phyloP scores from a whole-genome alignment of 2,888 invertebrate species.

The Amphiduros pacificus region DNA sequence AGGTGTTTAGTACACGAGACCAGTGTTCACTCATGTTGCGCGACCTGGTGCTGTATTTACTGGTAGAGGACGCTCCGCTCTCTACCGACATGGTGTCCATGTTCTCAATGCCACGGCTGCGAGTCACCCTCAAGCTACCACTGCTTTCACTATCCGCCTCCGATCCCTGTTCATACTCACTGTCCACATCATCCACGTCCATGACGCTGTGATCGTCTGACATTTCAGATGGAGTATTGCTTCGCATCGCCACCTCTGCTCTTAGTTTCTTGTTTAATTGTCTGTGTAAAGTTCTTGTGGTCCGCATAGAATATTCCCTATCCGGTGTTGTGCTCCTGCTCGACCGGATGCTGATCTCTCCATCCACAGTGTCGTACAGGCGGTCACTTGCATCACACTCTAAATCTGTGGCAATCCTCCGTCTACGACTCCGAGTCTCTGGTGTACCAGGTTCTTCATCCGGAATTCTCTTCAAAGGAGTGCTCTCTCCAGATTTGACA shows the following conservation, averaged over 20 bases:
- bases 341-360: slow-evolving; percentile 14
- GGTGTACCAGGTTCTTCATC: neutral
- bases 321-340: slow-evolving; percentile 15
- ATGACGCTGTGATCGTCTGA: too few relatives aligned
- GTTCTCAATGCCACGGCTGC: neutral
- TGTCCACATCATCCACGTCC: neutral
- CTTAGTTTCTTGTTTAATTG: neutral
- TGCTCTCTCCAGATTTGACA: neutral
- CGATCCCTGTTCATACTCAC: neutral
- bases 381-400: slow-evolving; percentile 11
- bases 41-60: too few relatives aligned
- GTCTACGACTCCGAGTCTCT: slow-evolving; percentile 12
- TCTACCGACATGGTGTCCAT: neutral
- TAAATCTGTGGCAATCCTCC: slow-evolving; percentile 8
- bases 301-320: slow-evolving; percentile 1
- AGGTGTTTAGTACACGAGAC: too few relatives aligned
- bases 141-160: neutral
- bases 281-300: neutral
- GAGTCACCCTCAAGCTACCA: neutral
- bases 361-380: slow-evolving; percentile 11
- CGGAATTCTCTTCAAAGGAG: neutral
- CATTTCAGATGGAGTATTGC: neutral
- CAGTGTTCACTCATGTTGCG: too few relatives aligned
- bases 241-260: neutral
- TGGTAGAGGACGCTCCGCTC: neutral